Evolutionary conservation across 1,140 invertebrate species (phyloP), one percentile per base, ranked within the genome.

Genomic region (Phortica variegata): DNA sequence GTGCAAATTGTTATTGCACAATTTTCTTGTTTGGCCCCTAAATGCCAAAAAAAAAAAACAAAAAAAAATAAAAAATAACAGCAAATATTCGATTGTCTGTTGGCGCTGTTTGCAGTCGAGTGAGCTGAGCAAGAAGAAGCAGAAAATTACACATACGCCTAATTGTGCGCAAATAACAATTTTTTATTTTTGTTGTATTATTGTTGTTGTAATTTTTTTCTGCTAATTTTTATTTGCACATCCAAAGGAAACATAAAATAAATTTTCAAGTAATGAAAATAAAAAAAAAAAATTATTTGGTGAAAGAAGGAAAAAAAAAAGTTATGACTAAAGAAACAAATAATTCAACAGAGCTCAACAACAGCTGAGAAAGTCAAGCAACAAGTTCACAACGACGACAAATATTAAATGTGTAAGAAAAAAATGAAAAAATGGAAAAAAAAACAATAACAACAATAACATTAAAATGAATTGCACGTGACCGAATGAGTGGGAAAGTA

Each of bases 1-100:
- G 62, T 59, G 60, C 62, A 66, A 66, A 62, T 66, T 66, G 62
- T 58, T 62, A 66, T 66, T 66, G 63, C 63, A 68, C 60, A 68
- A 66, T 63, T 62, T 62, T 62, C 44, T 45, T 54, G 49, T 52
- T 59, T 54, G 44, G n/a, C n/a, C n/a, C n/a, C n/a, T n/a, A n/a
- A n/a, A n/a, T n/a, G n/a, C 38, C 19, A 23, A 33, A 50, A 43
- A 43, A 47, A 33, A 20, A 16, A 12, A 33, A 32, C 17, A 48
- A 48, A 21, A 33, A 26, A 29, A 49, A 44, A 21, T 21, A 31
- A 55, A 55, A 52, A 55, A 47, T 52, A 43, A 51, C 60, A 60
- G 48, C 56, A 65, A 63, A n/a, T n/a, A n/a, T n/a, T n/a, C n/a
- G n/a, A n/a, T n/a, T n/a, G n/a, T n/a, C n/a, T n/a, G n/a, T n/a